These are phyloP conservation scores for Phaonia tiefii DNA, from an alignment of 2,888 invertebrate genomes.

Conservation along the genomic window DNA sequence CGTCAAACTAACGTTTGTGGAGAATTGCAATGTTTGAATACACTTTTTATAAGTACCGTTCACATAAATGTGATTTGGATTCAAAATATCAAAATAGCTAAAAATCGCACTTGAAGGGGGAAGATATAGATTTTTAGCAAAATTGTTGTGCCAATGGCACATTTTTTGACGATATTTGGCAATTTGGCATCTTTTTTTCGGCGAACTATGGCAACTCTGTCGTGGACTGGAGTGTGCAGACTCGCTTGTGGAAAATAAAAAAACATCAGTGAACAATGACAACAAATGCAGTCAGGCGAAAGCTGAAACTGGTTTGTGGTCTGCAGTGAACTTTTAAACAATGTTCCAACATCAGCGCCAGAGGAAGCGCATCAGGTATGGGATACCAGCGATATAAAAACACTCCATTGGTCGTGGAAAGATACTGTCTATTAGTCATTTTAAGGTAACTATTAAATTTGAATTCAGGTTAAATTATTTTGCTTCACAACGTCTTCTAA, in stretches of 20 bases:
- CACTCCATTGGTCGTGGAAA: slow-evolving; percentile 23
- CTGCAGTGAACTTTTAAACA: slow-evolving; percentile 65
- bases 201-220: too few relatives aligned
- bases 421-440: too few relatives aligned
- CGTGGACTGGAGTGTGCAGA: slow-evolving; percentile 71
- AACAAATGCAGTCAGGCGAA: slow-evolving; percentile 48
- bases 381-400: slow-evolving; percentile 37
- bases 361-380: slow-evolving; percentile 23
- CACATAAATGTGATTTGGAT: too few relatives aligned
- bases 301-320: slow-evolving; percentile 55
- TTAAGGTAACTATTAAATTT: slow-evolving; percentile 53
- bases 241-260: slow-evolving; percentile 17
- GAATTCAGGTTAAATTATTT: slow-evolving; percentile 61
- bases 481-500: background rate
- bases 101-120: too few relatives aligned
- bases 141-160: too few relatives aligned
- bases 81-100: too few relatives aligned
- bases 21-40: too few relatives aligned
- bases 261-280: slow-evolving; percentile 29
- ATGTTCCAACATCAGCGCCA: slow-evolving; percentile 62
- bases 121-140: too few relatives aligned
- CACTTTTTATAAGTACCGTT: too few relatives aligned
- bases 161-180: too few relatives aligned
- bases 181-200: too few relatives aligned
- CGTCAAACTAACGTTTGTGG: too few relatives aligned